Conservation (phyloP, 1,140 invertebrate genomes). For the Drosophila guanche region DNA sequence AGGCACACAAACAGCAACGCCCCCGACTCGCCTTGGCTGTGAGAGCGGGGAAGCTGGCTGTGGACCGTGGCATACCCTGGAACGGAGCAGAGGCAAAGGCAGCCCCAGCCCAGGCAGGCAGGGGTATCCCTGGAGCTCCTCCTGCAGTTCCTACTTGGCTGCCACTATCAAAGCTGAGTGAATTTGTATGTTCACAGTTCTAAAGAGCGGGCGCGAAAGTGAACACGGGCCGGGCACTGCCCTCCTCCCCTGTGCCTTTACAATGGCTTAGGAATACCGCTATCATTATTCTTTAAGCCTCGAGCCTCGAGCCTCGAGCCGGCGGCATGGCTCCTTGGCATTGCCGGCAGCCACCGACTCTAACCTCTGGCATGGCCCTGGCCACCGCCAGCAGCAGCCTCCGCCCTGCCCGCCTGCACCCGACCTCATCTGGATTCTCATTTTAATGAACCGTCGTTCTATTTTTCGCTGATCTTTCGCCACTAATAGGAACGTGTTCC, state of each 20-base stretch:
- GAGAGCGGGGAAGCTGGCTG: constrained; percentile 53
- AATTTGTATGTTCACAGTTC: constrained; percentile 84
- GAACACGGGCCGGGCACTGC: constrained; percentile 48
- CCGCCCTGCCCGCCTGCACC: constrained; percentile 29
- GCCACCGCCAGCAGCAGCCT: constrained; percentile 30
- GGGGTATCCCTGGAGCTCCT: neutral
- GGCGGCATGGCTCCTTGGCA: constrained; percentile 56
- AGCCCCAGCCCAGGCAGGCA: too few relatives aligned
- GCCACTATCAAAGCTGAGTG: constrained; percentile 80
- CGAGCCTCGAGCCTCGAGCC: constrained; percentile 10
- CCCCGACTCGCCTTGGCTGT: constrained; percentile 52
- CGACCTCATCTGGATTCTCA: constrained; percentile 65
- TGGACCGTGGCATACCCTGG: neutral
- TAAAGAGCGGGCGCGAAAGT: constrained; percentile 79
- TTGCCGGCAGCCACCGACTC: constrained; percentile 12
- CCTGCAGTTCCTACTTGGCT: constrained; percentile 60
- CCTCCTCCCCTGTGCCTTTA: constrained; percentile 54
- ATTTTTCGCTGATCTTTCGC: constrained; percentile 83
- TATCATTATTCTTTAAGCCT: constrained; percentile 83
- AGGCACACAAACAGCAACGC: constrained; percentile 60
- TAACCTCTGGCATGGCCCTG: constrained; percentile 38
- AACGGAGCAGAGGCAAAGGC: too few relatives aligned
- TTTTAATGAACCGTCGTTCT: constrained; percentile 83
- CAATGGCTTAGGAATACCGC: constrained; percentile 83
- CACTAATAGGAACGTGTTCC: constrained; percentile 82